Evolutionary conservation across 2,888 invertebrate species (phyloP).

Genomic region (Pterobdella sp.): DNA sequence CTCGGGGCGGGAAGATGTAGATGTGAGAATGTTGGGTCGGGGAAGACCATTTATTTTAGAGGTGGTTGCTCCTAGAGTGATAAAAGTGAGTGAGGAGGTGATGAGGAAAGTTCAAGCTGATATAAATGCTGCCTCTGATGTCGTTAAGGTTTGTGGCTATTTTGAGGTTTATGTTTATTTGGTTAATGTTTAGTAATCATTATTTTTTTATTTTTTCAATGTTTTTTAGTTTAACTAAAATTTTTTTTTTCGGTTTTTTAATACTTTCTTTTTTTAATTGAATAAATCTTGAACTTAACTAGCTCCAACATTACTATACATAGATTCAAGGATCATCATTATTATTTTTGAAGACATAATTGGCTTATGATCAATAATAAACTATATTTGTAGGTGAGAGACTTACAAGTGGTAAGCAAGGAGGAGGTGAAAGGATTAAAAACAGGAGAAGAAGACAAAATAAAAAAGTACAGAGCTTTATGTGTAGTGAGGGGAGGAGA

Average conservation of each 20-base stretch:
- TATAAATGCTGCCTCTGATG: conserved; percentile 54
- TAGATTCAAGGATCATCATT: conserved; percentile 42
- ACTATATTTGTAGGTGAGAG: too few species aligned
- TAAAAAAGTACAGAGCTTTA: conserved; percentile 76
- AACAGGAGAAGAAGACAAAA: conserved; percentile 77
- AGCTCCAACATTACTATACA: too few species aligned
- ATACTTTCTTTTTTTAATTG: too few species aligned
- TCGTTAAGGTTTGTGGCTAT: conserved; percentile 58
- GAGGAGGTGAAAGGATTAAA: conserved; percentile 64
- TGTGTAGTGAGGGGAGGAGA: conserved; percentile 41
- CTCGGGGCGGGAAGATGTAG: conserved; percentile 92
- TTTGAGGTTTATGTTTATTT: background rate
- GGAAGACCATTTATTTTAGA: conserved; percentile 90
- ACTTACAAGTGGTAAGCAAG: conserved; percentile 63
- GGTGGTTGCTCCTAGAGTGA: conserved; percentile 58
- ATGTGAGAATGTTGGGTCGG: conserved; percentile 73
- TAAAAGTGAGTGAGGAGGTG: conserved; percentile 53
- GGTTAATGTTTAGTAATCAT: background rate
- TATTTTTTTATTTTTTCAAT: background rate
- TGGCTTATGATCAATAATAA: too few species aligned
- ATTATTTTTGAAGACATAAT: too few species aligned
- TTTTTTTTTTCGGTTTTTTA: too few species aligned
- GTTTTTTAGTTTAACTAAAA: too few species aligned
- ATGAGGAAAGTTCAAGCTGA: conserved; percentile 57
- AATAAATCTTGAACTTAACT: too few species aligned